Base-by-base conservation (phyloP, 2,888 invertebrate species). In the Zygaena filipendulae region DNA sequence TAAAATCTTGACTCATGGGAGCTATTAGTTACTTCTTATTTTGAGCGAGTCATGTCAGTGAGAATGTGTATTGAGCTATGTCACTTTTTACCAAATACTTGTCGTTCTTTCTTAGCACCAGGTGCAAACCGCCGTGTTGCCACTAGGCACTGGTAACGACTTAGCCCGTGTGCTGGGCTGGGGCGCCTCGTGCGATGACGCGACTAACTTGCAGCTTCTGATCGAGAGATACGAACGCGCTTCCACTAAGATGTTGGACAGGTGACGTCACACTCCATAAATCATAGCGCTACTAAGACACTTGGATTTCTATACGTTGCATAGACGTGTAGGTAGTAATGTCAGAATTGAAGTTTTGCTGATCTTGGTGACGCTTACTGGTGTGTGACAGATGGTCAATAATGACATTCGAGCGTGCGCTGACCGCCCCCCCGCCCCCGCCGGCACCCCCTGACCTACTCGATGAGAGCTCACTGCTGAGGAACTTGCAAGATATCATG, bases 231-330 rank as follows among this genome's bases (percentile, higher is more conserved):
- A 97, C 62, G 97, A 97, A 69, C 90, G 92, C 46, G 96, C 97
- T n/a, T 92, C 95, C 55, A 95, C 95, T 28, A 97, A 96, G 80
- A 97, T 97, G 92, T 82, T 98, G 26, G 97, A 97, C 66, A 88
- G 97, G 88, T 88, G 47, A 49, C 38, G n/a, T n/a, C n/a, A n/a
- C n/a, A n/a, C n/a, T n/a, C n/a, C n/a, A n/a, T n/a, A n/a, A n/a
- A n/a, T n/a, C n/a, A n/a, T n/a, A 8, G 3, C 8, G 10, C 6
- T 9, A 18, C 23, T 9, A 6, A 11, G 13, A n/a, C 7, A 11
- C 13, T 8, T 8, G 12, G 3, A 12, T 13, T 7, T 23, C n/a
- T n/a, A n/a, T n/a, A n/a, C n/a, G n/a, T n/a, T n/a, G n/a, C n/a
- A n/a, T n/a, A n/a, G n/a, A n/a, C n/a, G n/a, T n/a, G n/a, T n/a